Evolutionary conservation across 2,888 invertebrate species (phyloP), one percentile per base, ranked within the genome.

Genomic region (Pollenia labialis): DNA sequence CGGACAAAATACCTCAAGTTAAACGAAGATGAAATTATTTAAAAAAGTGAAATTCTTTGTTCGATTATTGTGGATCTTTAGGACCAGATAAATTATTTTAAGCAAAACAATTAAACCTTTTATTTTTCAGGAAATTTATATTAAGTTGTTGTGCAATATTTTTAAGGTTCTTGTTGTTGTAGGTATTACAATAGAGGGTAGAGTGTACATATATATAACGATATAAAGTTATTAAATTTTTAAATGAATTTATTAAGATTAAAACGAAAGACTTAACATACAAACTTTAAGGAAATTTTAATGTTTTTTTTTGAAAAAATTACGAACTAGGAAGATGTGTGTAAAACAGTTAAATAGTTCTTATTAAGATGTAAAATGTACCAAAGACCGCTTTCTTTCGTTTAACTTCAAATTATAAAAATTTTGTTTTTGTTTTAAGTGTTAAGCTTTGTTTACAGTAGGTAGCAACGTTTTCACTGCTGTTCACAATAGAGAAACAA

Each of bases 11-110:
- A 48, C 74, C 72, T 68, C 16, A 42, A 52, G n/a, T 50, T 18
- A 72, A 72, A 64, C 4, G 23, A 52, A 75, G 12, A 81, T 60
- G 46, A 79, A 79, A 83, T 46, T 62, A n/a, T 42, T 76, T 16
- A 71, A 85, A 32, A 83, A 86, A 86, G 83, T 86, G 80, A 86
- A 83, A 76, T 87, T 87, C 66, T 81, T 83, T 72, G 58, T 69
- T 75, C 71, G 83, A 54, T 87, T 83, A 81, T 87, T 87, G 32
- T 32, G 71, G 80, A 83, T 87, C 58, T 83, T 87, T 83, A 83
- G 81, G 58, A 72, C 23, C 18, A 40, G 56, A 81, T 87, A 83
- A 83, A 81, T 87, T 74, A 69, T 54, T 82, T 74, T 58, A 40
- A 56, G 56, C 32, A 76, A 81, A 60, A 58, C 23, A 42, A 52